Evolutionary conservation across 1,140 invertebrate genomes (phyloP).

Genomic region (Pygmarrhopalites habei): DNA sequence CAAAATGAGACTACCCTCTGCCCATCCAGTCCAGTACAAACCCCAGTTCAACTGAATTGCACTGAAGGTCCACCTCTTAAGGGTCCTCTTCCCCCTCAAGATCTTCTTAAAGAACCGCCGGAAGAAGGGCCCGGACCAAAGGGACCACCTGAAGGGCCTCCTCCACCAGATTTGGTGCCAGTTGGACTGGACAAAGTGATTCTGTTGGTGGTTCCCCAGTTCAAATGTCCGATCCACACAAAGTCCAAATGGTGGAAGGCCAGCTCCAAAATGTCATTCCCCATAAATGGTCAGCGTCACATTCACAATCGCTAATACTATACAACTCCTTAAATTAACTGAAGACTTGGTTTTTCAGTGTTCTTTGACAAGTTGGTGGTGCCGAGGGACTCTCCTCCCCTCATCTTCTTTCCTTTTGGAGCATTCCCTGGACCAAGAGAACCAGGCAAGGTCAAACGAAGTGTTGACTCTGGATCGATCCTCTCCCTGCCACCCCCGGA

Average conservation of each 20-base stretch:
- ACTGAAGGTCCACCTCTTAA: no score
- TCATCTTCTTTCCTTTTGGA: slow-evolving; percentile 10
- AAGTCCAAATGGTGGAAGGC: slow-evolving; percentile 24
- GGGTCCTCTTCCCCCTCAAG: slow-evolving; percentile 9
- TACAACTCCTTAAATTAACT: no score
- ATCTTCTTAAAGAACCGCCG: slow-evolving; percentile 7
- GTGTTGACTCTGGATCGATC: slow-evolving; percentile 2
- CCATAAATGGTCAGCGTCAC: slow-evolving; percentile 26
- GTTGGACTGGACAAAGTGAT: slow-evolving; percentile 30
- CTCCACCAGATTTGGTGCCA: slow-evolving; percentile 3
- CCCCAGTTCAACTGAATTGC: no score
- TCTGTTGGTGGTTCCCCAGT: slow-evolving; percentile 33
- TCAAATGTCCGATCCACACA: slow-evolving; percentile 19
- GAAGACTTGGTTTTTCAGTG: slow-evolving; percentile 27
- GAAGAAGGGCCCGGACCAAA: background rate
- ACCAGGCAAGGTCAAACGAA: background rate
- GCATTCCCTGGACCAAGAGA: background rate
- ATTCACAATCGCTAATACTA: no score
- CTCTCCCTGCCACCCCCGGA: slow-evolving; percentile 16
- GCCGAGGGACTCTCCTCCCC: slow-evolving; percentile 6
- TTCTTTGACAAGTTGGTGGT: slow-evolving; percentile 34
- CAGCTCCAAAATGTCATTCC: slow-evolving; percentile 23
- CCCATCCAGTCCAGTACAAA: no score
- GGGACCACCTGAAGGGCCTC: background rate
- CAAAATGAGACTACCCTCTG: no score